Evolutionary conservation across 2,797 vertebrate genomes (phyloP).

Genomic region (Peromyscus aztecus): DNA sequence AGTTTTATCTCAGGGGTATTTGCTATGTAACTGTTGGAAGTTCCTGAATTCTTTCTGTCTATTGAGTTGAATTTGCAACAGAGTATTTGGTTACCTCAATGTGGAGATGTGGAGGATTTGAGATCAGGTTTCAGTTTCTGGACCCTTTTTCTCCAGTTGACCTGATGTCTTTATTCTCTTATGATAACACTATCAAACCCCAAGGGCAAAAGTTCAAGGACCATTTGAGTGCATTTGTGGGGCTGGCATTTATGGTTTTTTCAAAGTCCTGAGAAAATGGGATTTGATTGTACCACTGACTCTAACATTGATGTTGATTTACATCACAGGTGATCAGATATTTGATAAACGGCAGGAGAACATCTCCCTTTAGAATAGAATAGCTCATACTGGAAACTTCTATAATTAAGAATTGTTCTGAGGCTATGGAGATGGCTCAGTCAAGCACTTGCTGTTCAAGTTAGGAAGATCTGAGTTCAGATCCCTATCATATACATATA

Average conservation of each 20-base stretch:
- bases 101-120: not conserved
- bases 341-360: constrained; percentile 22
- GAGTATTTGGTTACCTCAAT: not conserved
- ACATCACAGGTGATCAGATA: not conserved
- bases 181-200: not conserved
- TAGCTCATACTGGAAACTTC: constrained; percentile 5
- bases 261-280: not conserved
- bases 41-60: not conserved
- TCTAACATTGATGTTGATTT: not conserved
- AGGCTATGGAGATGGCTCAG: not conserved
- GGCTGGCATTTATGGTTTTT: not conserved
- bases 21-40: not conserved
- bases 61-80: not conserved
- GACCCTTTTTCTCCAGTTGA: not conserved
- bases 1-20: not conserved
- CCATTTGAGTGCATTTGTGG: not conserved
- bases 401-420: not conserved
- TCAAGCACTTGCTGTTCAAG: not conserved
- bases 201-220: not conserved
- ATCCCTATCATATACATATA: not conserved
- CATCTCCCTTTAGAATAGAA: not conserved
- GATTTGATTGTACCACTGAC: not conserved
- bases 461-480: not conserved
- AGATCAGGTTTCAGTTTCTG: not conserved
- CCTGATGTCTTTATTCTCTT: not conserved